Percentiles rank a stretch among this genome's conserved stretches.
These are phyloP conservation scores for Allacma fusca DNA, from an alignment of 2,888 invertebrate genomes.

Conservation along the genomic window DNA sequence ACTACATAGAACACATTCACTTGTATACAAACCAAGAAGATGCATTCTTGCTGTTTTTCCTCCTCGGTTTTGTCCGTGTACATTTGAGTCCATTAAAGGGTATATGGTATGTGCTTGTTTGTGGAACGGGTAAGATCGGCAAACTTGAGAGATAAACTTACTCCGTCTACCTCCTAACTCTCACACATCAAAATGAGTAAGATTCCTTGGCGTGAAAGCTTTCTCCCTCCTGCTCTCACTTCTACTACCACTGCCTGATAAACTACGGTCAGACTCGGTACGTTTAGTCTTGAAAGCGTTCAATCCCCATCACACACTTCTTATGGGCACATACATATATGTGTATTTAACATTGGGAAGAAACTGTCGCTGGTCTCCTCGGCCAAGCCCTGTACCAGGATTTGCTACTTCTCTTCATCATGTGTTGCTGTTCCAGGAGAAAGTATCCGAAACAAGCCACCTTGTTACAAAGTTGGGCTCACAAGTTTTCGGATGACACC, in stretches of 20 bases:
- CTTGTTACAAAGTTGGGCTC: constrained; percentile 33
- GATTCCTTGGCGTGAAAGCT: constrained; percentile 30
- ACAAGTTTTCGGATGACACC: constrained; percentile 13
- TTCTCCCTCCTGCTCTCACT: constrained; percentile 4
- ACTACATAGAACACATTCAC: no score
- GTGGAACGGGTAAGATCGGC: neutral
- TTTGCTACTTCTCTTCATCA: constrained; percentile 1
- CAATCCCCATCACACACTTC: constrained; percentile 3
- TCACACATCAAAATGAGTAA: constrained; percentile 38
- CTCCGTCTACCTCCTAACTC: constrained; percentile 21
- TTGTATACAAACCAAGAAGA: no score
- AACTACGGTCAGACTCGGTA: constrained; percentile 30
- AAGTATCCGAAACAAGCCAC: constrained; percentile 31
- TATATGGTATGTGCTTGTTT: neutral
- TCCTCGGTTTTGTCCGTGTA: constrained; percentile 1
- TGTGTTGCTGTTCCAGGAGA: neutral
- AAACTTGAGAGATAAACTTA: constrained; percentile 16
- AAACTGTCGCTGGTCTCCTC: neutral
- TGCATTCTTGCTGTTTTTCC: neutral
- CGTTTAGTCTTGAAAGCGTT: constrained; percentile 6
- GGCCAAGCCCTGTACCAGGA: neutral
- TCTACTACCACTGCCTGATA: constrained; percentile 7
- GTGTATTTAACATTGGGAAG: neutral
- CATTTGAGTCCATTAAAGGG: constrained; percentile 17
- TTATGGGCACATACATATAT: neutral